Conservation (phyloP, 2,797 vertebrate species). For the Artibeus lituratus region DNA sequence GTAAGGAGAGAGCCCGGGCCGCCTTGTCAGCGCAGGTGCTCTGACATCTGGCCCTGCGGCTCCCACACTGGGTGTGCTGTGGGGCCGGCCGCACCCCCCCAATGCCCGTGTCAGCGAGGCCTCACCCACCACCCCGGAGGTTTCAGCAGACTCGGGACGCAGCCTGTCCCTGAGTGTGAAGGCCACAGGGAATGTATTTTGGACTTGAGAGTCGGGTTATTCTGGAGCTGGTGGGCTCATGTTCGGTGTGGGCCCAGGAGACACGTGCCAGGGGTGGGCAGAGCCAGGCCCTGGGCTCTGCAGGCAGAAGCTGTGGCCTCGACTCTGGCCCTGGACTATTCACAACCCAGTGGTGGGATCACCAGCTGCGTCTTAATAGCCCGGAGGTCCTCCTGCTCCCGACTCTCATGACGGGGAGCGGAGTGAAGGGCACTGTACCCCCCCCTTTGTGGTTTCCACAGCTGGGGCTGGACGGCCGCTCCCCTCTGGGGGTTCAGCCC, state of each 20-base stretch:
- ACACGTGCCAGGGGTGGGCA: rapidly evolving
- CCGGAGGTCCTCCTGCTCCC: not conserved
- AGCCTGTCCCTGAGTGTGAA: not conserved
- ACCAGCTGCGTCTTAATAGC: not conserved
- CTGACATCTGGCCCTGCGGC: not conserved
- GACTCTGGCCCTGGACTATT: not conserved
- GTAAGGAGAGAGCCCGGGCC: not conserved
- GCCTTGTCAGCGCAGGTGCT: not conserved
- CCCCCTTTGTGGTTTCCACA: not conserved
- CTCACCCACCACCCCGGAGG: not conserved
- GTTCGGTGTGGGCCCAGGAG: not conserved
- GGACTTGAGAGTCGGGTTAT: not conserved
- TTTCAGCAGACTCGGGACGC: not conserved
- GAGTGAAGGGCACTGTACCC: not conserved
- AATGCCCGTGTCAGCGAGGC: no score
- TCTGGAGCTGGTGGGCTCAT: not conserved
- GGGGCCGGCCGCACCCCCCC: not conserved
- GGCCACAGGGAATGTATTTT: rapidly evolving
- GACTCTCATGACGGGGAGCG: not conserved
- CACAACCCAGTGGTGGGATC: not conserved
- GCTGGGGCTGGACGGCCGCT: not conserved
- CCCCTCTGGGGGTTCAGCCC: not conserved
- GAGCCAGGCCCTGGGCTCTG: not conserved
- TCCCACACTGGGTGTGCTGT: no score
- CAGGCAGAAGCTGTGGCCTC: rapidly evolving